These are phyloP conservation scores for Gulo gulo DNA, from an alignment of 2,113 vertebrate genomes.

Conservation along the genomic window DNA sequence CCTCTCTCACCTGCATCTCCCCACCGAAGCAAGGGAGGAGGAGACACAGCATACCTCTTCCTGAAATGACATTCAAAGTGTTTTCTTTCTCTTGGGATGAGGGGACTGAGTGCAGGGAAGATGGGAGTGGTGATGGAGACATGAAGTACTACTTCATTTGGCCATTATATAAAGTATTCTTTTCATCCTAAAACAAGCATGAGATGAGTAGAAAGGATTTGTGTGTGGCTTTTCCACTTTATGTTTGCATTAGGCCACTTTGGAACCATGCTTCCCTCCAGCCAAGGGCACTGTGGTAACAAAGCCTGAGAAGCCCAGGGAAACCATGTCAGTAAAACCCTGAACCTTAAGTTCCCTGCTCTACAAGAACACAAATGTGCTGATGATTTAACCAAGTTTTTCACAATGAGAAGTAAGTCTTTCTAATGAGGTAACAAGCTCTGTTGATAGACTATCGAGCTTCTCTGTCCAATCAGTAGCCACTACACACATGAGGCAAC, in stretches of 20 bases:
- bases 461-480: not conserved
- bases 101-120: accelerated
- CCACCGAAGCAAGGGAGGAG: not conserved
- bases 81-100: not conserved
- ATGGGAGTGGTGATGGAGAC: not conserved
- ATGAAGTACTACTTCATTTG: not conserved
- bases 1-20: not conserved
- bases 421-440: not conserved
- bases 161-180: not conserved
- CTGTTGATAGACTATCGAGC: not conserved
- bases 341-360: not conserved
- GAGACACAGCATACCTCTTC: accelerated
- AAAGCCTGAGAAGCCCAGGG: not conserved
- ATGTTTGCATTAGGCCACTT: not conserved
- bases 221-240: not conserved
- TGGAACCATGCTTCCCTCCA: not conserved
- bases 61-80: not conserved
- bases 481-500: not conserved
- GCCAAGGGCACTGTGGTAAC: not conserved
- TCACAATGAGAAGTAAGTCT: not conserved
- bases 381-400: not conserved
- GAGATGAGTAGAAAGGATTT: not conserved
- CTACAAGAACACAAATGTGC: not conserved
- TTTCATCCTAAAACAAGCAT: not conserved
- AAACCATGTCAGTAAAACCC: not conserved